phyloP scores from a whole-genome alignment of 1,140 invertebrate genomes.

The Araneus ventricosus region DNA sequence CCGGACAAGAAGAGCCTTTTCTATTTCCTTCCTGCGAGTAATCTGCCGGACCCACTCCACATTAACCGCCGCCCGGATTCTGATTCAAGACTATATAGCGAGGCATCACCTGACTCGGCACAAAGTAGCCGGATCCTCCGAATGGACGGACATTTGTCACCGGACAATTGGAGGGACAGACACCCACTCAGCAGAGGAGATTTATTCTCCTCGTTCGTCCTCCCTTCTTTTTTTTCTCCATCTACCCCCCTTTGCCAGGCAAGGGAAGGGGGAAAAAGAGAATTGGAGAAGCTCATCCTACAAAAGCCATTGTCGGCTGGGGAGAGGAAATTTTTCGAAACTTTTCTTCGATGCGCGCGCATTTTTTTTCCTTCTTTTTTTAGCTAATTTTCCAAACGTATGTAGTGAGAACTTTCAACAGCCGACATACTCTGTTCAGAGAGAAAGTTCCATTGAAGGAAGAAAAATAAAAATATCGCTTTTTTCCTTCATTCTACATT shows the following conservation, averaged over 20 bases:
- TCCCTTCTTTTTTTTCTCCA: constrained; percentile 33
- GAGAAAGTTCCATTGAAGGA: no score
- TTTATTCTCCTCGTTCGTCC: constrained; percentile 44
- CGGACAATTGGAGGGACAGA: constrained; percentile 72
- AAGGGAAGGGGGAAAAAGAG: background rate
- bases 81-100: constrained; percentile 51
- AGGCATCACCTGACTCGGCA: constrained; percentile 68
- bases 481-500: no score
- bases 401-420: background rate
- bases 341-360: background rate
- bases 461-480: no score
- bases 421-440: no score
- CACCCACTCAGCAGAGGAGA: constrained; percentile 66
- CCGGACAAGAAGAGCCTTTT: background rate
- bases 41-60: constrained; percentile 10
- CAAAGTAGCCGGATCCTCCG: constrained; percentile 60
- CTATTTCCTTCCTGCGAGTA: constrained; percentile 2
- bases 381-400: background rate
- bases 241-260: background rate
- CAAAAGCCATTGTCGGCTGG: constrained; percentile 54
- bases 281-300: constrained; percentile 42
- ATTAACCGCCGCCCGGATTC: constrained; percentile 16
- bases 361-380: background rate
- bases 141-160: constrained; percentile 74
- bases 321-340: constrained; percentile 27